phyloP scores from a whole-genome alignment of 2,888 invertebrate genomes.

The Chirona hameri region DNA sequence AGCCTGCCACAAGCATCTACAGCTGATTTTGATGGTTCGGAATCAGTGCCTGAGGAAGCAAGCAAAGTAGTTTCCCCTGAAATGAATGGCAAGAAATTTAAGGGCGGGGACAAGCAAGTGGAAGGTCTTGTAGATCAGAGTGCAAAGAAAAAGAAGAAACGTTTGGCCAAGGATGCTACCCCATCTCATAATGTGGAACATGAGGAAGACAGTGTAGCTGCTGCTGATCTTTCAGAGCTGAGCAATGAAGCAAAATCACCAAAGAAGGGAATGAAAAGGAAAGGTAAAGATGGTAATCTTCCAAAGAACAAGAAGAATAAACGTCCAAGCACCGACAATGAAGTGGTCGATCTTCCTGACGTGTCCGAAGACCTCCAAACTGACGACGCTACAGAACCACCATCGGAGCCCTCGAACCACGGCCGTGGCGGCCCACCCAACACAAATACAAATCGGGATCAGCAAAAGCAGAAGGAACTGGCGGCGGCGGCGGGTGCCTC shows the following conservation, averaged over 20 bases:
- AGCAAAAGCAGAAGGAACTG: neutral
- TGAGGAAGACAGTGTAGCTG: neutral
- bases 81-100: neutral
- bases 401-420: neutral
- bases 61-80: neutral
- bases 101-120: neutral
- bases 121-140: neutral
- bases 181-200: neutral
- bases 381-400: neutral
- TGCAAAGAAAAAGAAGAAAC: neutral
- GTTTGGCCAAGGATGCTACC: neutral
- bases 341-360: too few species aligned
- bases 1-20: neutral
- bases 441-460: neutral
- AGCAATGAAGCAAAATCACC: neutral
- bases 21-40: too few species aligned
- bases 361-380: too few species aligned
- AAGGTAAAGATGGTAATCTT: neutral
- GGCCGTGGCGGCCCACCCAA: neutral
- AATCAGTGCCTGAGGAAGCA: neutral
- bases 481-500: neutral
- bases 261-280: neutral
- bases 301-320: neutral
- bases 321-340: too few species aligned
- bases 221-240: neutral